phyloP scores from a whole-genome alignment of 2,113 vertebrate species.

The Clinocottus analis region DNA sequence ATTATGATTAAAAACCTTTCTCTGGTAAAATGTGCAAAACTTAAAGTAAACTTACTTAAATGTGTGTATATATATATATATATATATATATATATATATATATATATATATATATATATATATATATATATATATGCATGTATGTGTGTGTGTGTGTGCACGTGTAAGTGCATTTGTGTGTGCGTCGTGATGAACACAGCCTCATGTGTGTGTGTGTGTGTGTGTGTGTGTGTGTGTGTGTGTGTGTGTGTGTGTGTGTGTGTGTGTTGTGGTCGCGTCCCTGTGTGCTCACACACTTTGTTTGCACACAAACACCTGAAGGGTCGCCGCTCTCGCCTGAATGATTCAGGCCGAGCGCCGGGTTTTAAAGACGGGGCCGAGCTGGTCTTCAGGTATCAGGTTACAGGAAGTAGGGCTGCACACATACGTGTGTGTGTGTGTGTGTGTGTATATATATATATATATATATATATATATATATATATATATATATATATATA shows the following conservation, averaged over 20 bases:
- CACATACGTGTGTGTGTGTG: too few relatives aligned
- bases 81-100: too few relatives aligned
- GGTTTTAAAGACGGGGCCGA: conserved; percentile 41
- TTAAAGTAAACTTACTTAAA: neutral
- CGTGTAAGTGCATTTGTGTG: neutral
- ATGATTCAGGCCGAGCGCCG: conserved; percentile 65
- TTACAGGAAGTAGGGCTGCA: conserved; percentile 78
- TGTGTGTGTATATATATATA: too few relatives aligned
- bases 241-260: neutral
- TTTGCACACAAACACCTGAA: conserved; percentile 75
- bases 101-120: too few relatives aligned
- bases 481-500: too few relatives aligned
- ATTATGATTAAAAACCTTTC: neutral
- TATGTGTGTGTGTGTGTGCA: conserved; percentile 3
- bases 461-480: neutral
- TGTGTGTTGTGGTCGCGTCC: conserved; percentile 3
- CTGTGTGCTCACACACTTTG: conserved; percentile 50
- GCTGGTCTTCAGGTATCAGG: conserved; percentile 40
- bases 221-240: neutral
- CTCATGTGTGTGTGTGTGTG: neutral
- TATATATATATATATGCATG: too few relatives aligned
- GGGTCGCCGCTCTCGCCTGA: conserved; percentile 67
- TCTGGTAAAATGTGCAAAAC: neutral
- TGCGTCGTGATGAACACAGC: conserved; percentile 11
- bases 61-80: too few relatives aligned